phyloP scores from a whole-genome alignment of 2,797 vertebrate species.

The Otolemur crassicaudatus region DNA sequence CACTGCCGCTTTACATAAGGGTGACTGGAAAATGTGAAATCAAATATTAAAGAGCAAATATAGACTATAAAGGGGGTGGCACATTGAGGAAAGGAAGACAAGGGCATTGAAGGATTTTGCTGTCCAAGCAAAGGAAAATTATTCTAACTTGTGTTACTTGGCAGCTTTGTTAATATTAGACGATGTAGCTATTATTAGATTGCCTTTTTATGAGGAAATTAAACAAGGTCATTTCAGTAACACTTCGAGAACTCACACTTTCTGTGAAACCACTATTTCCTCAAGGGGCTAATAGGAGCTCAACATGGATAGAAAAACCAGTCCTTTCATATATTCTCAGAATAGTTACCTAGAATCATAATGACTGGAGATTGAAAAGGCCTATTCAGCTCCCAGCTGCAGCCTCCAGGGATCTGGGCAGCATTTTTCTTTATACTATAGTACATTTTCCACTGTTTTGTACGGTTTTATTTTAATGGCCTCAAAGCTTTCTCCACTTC shows the following conservation, averaged over 20 bases:
- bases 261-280: conserved; percentile 68
- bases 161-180: conserved; percentile 70
- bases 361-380: conserved; percentile 76
- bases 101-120: conserved; percentile 68
- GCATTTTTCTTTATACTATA: conserved; percentile 48
- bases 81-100: conserved; percentile 62
- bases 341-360: conserved; percentile 70
- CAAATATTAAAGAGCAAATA: conserved; percentile 77
- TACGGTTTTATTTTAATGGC: conserved; percentile 73
- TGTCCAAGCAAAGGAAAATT: conserved; percentile 56
- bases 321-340: conserved; percentile 70
- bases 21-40: conserved; percentile 64
- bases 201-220: conserved; percentile 74
- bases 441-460: conserved; percentile 68
- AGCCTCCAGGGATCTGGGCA: conserved; percentile 59
- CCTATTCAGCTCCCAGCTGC: conserved; percentile 54
- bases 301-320: conserved; percentile 66
- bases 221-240: conserved; percentile 76
- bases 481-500: conserved; percentile 28
- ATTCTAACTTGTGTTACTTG: conserved; percentile 56
- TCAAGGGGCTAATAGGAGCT: conserved; percentile 74
- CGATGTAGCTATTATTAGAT: conserved; percentile 71
- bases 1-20: conserved; percentile 46
- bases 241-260: conserved; percentile 70
- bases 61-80: background rate